These are phyloP conservation scores for Aphodius granarius DNA, from an alignment of 2,888 invertebrate genomes.

Conservation along the genomic window DNA sequence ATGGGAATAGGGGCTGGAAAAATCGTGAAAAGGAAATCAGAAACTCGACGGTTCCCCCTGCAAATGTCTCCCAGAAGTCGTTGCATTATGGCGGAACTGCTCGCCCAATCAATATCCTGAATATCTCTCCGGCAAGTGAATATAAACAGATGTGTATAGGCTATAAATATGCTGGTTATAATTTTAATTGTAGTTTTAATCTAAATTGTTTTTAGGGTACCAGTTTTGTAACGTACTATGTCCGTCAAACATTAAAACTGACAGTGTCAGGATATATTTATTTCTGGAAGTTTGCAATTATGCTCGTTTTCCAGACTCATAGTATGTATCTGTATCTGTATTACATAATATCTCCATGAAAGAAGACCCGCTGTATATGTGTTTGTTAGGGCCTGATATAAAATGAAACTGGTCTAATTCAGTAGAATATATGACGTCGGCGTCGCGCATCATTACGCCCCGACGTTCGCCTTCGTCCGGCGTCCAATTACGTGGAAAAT, in stretches of 20 bases:
- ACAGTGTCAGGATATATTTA: too few species aligned
- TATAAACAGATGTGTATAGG: slow-evolving; percentile 33
- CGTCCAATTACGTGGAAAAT: not conserved
- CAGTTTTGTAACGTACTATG: too few species aligned
- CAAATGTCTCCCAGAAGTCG: slow-evolving; percentile 40
- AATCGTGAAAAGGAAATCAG: slow-evolving; percentile 34
- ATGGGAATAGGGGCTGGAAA: not conserved
- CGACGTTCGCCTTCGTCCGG: not conserved
- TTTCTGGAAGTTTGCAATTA: not conserved
- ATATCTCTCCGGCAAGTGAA: not conserved
- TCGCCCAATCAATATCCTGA: slow-evolving; percentile 39
- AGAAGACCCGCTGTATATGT: not conserved
- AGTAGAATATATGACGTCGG: not conserved
- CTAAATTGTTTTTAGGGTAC: too few species aligned
- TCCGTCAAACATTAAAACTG: too few species aligned
- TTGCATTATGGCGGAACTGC: slow-evolving; percentile 39
- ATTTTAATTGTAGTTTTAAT: too few species aligned
- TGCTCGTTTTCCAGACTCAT: not conserved
- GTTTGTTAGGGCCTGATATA: not conserved
- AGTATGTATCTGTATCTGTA: too few species aligned
- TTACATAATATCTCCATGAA: not conserved
- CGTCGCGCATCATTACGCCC: not conserved
- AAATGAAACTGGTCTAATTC: not conserved
- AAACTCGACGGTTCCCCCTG: slow-evolving; percentile 39
- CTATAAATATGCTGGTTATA: not conserved